Conservation (phyloP, 2,888 invertebrate genomes). For the Melikaiella ostensackeni region DNA sequence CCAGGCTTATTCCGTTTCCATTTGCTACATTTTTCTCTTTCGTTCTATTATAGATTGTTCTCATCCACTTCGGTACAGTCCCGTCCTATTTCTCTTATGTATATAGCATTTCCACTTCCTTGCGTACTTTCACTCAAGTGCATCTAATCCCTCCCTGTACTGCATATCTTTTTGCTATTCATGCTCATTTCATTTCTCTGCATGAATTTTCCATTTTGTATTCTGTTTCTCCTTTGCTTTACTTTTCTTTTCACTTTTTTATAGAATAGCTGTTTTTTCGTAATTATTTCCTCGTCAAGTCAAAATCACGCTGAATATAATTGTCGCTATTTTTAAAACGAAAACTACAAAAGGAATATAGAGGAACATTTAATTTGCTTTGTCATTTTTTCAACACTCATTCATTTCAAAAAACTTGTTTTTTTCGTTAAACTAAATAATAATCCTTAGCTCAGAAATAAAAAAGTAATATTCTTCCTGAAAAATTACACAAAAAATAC, state of each 20-base stretch:
- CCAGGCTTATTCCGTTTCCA: conserved; percentile 34
- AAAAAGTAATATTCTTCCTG: too few species aligned
- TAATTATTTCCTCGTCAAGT: conserved; percentile 7
- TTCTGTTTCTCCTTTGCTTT: conserved; percentile 15
- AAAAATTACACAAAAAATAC: too few species aligned
- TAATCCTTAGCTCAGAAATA: too few species aligned
- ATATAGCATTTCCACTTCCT: conserved; percentile 39
- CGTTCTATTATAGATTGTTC: conserved; percentile 34
- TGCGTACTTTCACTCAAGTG: conserved; percentile 35
- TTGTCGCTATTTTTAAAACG: too few species aligned
- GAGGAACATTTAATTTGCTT: too few species aligned
- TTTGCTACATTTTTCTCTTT: conserved; percentile 29
- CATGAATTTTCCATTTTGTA: conserved; percentile 24
- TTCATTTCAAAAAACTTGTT: too few species aligned
- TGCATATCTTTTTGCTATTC: conserved; percentile 25
- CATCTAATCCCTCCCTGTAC: conserved; percentile 33
- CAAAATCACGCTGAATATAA: too few species aligned
- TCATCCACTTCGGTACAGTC: conserved; percentile 33
- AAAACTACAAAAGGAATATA: too few species aligned
- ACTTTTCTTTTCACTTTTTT: background rate
- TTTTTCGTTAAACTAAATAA: too few species aligned
- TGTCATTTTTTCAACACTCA: too few species aligned
- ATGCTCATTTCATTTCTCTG: conserved; percentile 42
- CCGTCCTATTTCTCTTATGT: conserved; percentile 27
- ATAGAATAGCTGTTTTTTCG: conserved; percentile 5